Evolutionary conservation across 2,888 invertebrate species (phyloP), one percentile per base, ranked within the genome.

Genomic region (Drosophila monieri): DNA sequence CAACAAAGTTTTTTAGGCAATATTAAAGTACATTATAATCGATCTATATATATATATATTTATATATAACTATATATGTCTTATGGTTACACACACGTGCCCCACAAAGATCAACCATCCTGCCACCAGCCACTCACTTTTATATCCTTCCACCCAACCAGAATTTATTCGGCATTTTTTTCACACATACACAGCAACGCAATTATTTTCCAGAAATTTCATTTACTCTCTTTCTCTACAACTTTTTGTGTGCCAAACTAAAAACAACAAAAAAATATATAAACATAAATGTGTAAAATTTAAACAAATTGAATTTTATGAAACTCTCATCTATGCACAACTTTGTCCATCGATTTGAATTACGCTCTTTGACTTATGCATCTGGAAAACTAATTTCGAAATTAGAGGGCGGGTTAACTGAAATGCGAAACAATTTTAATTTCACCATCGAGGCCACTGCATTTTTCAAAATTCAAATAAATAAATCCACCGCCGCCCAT

Each of bases 1-100:
- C 21, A 23, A 23, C 4, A 23, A 23, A 23, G 21, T 23, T 23
- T 23, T 23, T 23, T 23, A 23, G 21, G 21, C 21, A 23, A 23
- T 67, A 69, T 61, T 41, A 48, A 59, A 46, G 53, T 70, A 56
- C 64, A 70, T 61, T 56, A 52, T 56, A 62, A 72, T 60, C 71
- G 64, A 74, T 49, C 53, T 56, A 55, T 58, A 66, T 66, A 64
- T 59, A 65, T 74, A 66, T 74, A 76, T 35, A 35, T 58, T 59
- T 74, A 71, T 75, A 71, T 75, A 71, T 70, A 61, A 57, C 51
- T 74, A 76, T 75, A 68, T 90, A 91, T 91, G 91, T 91, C 91
- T 90, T 89, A 90, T 91, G 91, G 91, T 91, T 91, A 91, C 91
- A 91, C 91, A 91, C 91, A 85, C 76, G 74, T 76, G 80, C 67